phyloP scores from a whole-genome alignment of 2,888 invertebrate genomes.

The Ctenicera cuprea region DNA sequence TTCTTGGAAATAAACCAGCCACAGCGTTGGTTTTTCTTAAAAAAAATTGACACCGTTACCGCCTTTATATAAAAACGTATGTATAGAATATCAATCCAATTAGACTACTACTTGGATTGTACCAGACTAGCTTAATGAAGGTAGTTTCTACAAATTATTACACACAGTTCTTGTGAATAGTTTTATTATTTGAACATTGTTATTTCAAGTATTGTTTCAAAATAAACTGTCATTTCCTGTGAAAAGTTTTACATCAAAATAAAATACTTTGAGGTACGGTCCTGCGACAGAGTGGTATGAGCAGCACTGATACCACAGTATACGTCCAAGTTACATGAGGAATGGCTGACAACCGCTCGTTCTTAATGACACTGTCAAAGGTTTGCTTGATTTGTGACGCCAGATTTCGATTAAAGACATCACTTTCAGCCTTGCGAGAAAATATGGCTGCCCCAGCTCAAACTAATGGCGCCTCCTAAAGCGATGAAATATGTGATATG shows the following conservation, averaged over 20 bases:
- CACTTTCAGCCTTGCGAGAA: constrained; percentile 71
- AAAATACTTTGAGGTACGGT: constrained; percentile 27
- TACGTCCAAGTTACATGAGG: constrained; percentile 64
- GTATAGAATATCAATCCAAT: too few relatives aligned
- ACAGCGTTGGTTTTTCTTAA: too few relatives aligned
- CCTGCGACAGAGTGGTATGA: constrained; percentile 46
- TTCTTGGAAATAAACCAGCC: too few relatives aligned
- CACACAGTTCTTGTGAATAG: too few relatives aligned
- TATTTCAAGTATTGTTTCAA: too few relatives aligned
- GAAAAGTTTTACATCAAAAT: neutral
- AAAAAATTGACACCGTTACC: too few relatives aligned
- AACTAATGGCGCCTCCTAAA: constrained; percentile 59
- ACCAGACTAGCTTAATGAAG: too few relatives aligned
- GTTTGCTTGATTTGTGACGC: constrained; percentile 73
- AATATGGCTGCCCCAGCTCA: constrained; percentile 67
- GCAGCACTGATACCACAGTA: constrained; percentile 47
- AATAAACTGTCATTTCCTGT: neutral
- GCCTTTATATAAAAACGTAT: too few relatives aligned
- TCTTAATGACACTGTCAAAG: constrained; percentile 73
- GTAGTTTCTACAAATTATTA: too few relatives aligned
- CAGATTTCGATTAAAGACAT: constrained; percentile 72
- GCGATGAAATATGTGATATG: constrained; percentile 55
- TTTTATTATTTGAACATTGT: too few relatives aligned
- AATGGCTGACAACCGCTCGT: constrained; percentile 72
- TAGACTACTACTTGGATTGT: too few relatives aligned